Percentiles rank a stretch among this genome's conserved stretches.
These are phyloP conservation scores for Sebastiscus tertius DNA, from an alignment of 2,797 vertebrate species.

Conservation along the genomic window DNA sequence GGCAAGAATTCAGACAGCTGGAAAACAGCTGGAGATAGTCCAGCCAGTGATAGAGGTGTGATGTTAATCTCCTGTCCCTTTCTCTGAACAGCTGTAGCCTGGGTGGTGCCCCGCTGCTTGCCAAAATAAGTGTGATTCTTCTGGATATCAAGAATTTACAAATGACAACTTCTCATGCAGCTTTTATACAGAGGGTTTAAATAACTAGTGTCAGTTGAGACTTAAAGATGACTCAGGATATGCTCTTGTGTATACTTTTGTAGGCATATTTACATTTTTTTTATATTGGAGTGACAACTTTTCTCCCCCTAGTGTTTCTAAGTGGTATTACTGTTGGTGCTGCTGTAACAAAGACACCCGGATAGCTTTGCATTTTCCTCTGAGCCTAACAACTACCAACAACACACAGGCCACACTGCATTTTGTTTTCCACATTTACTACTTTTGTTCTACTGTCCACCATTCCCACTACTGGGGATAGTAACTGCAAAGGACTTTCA, in stretches of 20 bases:
- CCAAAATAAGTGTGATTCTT: slow-evolving; percentile 24
- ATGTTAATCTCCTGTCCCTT: slow-evolving; percentile 40
- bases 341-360: neutral
- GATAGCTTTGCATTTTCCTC: neutral
- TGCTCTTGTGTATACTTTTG: no score
- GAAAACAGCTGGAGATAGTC: slow-evolving; percentile 53
- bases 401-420: neutral
- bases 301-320: neutral
- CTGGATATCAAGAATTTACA: neutral
- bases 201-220: neutral
- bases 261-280: no score
- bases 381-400: neutral
- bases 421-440: neutral
- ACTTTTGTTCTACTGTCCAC: neutral
- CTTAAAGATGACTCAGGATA: neutral
- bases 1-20: slow-evolving; percentile 25
- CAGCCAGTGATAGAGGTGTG: slow-evolving; percentile 42
- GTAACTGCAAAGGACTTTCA: neutral
- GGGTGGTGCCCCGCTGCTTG: slow-evolving; percentile 24
- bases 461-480: neutral
- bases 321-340: neutral
- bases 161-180: neutral
- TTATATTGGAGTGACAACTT: neutral
- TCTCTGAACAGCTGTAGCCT: slow-evolving; percentile 43
- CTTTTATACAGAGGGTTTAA: neutral